phyloP scores from a whole-genome alignment of 2,888 invertebrate genomes.

The Globia sparganii region DNA sequence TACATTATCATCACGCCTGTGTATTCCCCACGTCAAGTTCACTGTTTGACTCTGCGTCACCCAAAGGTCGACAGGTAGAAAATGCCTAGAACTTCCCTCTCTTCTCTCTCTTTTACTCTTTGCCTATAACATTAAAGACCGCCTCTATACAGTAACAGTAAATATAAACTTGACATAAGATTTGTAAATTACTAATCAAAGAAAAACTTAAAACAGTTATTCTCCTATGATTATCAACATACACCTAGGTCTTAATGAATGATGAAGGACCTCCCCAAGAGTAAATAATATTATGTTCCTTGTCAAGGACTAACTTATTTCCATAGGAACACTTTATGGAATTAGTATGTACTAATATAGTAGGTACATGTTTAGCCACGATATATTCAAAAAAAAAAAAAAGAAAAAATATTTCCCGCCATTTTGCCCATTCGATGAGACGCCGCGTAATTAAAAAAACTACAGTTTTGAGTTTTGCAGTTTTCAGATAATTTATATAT shows the following conservation, averaged over 20 bases:
- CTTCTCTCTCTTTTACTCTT: no score
- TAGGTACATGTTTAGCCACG: neutral
- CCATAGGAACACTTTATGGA: no score
- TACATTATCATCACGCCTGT: neutral
- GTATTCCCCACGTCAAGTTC: neutral
- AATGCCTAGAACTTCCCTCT: neutral
- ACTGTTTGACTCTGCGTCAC: neutral
- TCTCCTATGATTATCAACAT: neutral
- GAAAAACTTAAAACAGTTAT: neutral
- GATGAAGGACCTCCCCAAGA: no score
- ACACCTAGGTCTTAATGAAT: no score
- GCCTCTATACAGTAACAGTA: neutral
- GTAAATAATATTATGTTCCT: no score
- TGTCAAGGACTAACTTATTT: no score
- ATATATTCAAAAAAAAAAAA: neutral
- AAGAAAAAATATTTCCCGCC: slow-evolving; percentile 24
- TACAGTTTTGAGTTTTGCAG: neutral
- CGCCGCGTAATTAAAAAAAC: neutral
- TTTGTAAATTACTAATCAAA: neutral
- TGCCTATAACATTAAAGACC: no score
- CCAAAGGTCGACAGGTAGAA: neutral
- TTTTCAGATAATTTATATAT: neutral
- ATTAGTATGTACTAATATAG: neutral
- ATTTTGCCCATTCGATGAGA: slow-evolving; percentile 13
- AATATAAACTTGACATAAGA: neutral